These are phyloP conservation scores for Penaeus vannamei DNA, from an alignment of 1,140 invertebrate species.

Conservation along the genomic window DNA sequence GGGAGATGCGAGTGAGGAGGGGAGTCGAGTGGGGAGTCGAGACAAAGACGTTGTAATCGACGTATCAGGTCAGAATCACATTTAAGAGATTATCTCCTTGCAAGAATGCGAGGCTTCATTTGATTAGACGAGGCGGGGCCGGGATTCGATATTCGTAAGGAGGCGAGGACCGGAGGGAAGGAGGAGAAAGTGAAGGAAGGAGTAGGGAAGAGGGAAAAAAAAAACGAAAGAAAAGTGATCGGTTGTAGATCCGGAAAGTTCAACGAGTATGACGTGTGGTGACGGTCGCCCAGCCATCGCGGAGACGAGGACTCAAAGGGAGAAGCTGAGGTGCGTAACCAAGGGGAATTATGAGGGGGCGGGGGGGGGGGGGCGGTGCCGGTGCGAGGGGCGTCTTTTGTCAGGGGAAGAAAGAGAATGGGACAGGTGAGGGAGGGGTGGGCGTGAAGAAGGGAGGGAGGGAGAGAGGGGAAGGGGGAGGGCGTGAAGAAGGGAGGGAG, in stretches of 20 bases:
- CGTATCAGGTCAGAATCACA: no score
- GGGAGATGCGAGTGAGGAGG: no score
- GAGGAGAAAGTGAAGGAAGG: constrained; percentile 21
- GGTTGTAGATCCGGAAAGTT: no score
- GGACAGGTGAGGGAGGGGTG: neutral
- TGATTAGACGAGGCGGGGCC: no score
- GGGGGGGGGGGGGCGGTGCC: neutral
- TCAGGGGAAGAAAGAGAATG: neutral
- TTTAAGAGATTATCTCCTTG: no score
- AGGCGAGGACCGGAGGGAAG: neutral
- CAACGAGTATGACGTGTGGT: no score
- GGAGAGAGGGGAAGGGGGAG: neutral
- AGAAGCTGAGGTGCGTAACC: no score
- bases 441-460: neutral
- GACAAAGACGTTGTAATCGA: neutral
- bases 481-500: neutral
- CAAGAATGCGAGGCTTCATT: no score
- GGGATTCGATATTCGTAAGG: no score
- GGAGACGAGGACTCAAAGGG: no score
- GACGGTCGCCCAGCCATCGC: no score
- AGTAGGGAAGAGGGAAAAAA: neutral
- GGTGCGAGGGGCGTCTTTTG: neutral
- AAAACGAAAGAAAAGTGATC: neutral
- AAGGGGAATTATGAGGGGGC: neutral
- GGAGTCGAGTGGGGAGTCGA: neutral